Percentiles rank a stretch among this genome's conserved stretches.
Conservation (phyloP, 2,888 invertebrate species). For the Pantelozetes paolii region DNA sequence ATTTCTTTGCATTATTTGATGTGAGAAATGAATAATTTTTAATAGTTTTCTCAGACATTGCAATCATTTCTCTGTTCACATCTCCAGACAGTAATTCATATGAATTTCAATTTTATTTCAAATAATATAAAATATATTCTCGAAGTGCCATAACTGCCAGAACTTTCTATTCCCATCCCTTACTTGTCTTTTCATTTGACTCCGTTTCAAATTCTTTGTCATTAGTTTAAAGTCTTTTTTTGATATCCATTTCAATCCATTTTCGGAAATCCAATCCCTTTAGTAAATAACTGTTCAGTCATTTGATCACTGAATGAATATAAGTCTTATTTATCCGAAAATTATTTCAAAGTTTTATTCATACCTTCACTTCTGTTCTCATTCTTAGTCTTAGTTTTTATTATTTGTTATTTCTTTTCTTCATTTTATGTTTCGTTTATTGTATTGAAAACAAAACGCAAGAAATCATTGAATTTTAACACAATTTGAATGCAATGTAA, state of each 20-base stretch:
- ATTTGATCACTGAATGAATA: not conserved
- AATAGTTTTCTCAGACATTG: no score
- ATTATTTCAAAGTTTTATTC: not conserved
- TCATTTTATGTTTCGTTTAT: not conserved
- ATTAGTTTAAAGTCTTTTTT: not conserved
- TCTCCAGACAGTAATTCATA: no score
- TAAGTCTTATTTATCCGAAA: not conserved
- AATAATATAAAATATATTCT: no score
- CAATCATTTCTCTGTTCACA: no score
- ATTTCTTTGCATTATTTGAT: no score
- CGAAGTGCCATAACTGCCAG: no score
- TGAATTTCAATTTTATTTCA: no score
- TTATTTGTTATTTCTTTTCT: not conserved
- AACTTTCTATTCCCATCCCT: no score
- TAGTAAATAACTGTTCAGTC: not conserved
- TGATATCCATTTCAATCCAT: conserved; percentile 12
- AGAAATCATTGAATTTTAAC: not conserved
- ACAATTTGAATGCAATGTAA: no score
- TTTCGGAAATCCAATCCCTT: conserved; percentile 7
- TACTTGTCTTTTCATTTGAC: not conserved
- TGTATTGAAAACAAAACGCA: not conserved
- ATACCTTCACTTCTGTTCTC: not conserved
- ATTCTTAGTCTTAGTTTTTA: not conserved
- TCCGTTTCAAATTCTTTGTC: not conserved
- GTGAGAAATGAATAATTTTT: no score